Evolutionary conservation across 2,797 vertebrate genomes (phyloP), one percentile per base, ranked within the genome.

Genomic region (Pteronotus mesoamericanus): DNA sequence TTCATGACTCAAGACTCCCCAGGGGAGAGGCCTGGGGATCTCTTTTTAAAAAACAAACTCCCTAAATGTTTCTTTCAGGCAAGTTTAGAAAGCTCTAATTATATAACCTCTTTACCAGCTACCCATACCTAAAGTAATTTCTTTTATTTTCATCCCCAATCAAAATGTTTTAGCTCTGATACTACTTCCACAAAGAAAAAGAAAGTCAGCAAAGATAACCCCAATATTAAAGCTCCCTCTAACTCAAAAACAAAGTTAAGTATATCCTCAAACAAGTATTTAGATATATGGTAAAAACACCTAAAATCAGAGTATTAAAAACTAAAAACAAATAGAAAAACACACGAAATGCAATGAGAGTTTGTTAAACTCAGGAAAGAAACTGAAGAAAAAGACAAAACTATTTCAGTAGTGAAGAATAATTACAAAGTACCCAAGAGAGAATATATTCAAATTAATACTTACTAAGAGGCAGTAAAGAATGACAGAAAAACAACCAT

Each of bases 171-270:
- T 44, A 85, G n/a, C n/a, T 71, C 42, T 59, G 21, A 55, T 51
- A 22, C 48, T 86, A 79, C 46, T 88, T 91, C 42, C n/a, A 95
- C 57, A 95, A 53, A 89, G 59, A 75, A 89, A 46, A 75, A 68
- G 88, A 92, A 71, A 69, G 18, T 1, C 44, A 69, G 71, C 42
- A 79, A 85, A 84, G 64, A 77, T 34, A 91, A 39, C 9, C 53
- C 64, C 48, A 85, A 48, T 66, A 80, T 57, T 26, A 55, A 84
- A 83, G 48, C 75, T 82, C 46, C n/a, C 9, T 66, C 79, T 48
- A 55, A 71, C 32, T 74, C 53, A 88, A 74, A n/a, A 86, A 46
- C n/a, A 69, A 53, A 84, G 75, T 48, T 68, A 89, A 39, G 7
- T 77, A 61, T 61, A 61, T 61, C 34, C 51, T 89, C 61, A 85